A percentile compares a stretch with the other conserved stretches of the same genome.
Evolutionary conservation across 1,140 invertebrate genomes (phyloP).

Genomic region (Chironomus tepperi): DNA sequence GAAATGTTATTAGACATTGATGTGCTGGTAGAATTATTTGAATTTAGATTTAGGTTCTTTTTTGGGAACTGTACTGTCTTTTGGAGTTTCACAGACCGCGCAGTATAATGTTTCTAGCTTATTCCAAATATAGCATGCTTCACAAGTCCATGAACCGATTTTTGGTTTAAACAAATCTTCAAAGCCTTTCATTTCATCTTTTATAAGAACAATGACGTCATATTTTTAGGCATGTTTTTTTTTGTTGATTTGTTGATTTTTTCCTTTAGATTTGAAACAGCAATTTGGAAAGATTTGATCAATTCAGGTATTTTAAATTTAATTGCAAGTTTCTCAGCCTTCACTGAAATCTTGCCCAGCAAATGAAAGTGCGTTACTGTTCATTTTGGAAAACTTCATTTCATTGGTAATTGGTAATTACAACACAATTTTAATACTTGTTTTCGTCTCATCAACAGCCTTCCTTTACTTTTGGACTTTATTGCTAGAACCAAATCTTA

Average conservation of each 20-base stretch:
- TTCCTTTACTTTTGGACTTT: slow-evolving; percentile 54
- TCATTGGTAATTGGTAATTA: slow-evolving; percentile 56
- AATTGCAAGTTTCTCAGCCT: slow-evolving; percentile 58
- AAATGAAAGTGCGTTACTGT: slow-evolving; percentile 64
- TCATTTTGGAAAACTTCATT: slow-evolving; percentile 48
- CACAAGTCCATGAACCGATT: slow-evolving; percentile 73
- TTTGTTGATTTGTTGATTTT: not conserved
- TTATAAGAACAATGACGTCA: slow-evolving; percentile 22
- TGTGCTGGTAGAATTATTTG: too few species aligned
- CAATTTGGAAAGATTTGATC: slow-evolving; percentile 46
- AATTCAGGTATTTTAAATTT: slow-evolving; percentile 61
- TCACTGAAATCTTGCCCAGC: slow-evolving; percentile 59
- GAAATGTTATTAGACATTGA: slow-evolving; percentile 31
- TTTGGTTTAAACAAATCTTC: slow-evolving; percentile 56
- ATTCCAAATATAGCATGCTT: slow-evolving; percentile 68
- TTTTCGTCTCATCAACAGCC: slow-evolving; percentile 67
- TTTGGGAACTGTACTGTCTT: slow-evolving; percentile 39
- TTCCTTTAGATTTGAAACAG: slow-evolving; percentile 42
- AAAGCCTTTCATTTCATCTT: slow-evolving; percentile 37
- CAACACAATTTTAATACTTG: slow-evolving; percentile 64
- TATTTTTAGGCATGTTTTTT: slow-evolving; percentile 22
- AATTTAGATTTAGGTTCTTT: slow-evolving; percentile 30
- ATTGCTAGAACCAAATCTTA: slow-evolving; percentile 50
- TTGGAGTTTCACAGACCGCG: slow-evolving; percentile 54
- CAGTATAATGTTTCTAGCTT: slow-evolving; percentile 48